A percentile compares a stretch with the other conserved stretches of the same genome.
phyloP scores from a whole-genome alignment of 2,797 vertebrate species.

The Poeciliopsis infans region DNA sequence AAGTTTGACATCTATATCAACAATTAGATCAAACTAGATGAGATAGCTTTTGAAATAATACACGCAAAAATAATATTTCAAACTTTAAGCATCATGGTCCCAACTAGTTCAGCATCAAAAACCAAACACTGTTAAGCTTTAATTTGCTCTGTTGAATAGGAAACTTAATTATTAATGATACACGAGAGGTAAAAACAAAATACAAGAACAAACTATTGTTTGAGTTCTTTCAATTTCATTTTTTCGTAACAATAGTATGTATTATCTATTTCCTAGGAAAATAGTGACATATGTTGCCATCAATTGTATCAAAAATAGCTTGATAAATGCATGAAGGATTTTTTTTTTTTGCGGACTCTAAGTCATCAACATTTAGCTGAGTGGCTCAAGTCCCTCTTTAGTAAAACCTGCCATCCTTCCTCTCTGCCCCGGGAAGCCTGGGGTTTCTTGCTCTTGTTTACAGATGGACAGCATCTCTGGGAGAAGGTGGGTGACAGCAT shows the following conservation, averaged over 20 bases:
- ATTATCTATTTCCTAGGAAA: too few species aligned
- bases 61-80: not conserved
- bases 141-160: not conserved
- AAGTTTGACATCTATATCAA: not conserved
- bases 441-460: constrained; percentile 70
- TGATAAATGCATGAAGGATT: not conserved
- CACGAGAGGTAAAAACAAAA: not conserved
- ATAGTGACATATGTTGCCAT: too few species aligned
- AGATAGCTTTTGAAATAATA: not conserved
- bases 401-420: constrained; percentile 26
- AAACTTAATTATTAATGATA: not conserved
- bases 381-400: constrained; percentile 32
- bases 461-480: constrained; percentile 70
- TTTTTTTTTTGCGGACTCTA: constrained; percentile 22
- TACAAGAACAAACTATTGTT: not conserved
- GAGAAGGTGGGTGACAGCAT: constrained; percentile 61
- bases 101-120: not conserved
- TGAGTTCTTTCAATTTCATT: not conserved
- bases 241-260: not conserved
- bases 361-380: constrained; percentile 53
- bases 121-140: not conserved
- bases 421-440: constrained; percentile 48
- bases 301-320: too few species aligned
- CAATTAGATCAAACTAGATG: not conserved
- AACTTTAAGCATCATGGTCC: not conserved